Evolutionary conservation across 2,888 invertebrate genomes (phyloP).

Genomic region (Andrena marginata): DNA sequence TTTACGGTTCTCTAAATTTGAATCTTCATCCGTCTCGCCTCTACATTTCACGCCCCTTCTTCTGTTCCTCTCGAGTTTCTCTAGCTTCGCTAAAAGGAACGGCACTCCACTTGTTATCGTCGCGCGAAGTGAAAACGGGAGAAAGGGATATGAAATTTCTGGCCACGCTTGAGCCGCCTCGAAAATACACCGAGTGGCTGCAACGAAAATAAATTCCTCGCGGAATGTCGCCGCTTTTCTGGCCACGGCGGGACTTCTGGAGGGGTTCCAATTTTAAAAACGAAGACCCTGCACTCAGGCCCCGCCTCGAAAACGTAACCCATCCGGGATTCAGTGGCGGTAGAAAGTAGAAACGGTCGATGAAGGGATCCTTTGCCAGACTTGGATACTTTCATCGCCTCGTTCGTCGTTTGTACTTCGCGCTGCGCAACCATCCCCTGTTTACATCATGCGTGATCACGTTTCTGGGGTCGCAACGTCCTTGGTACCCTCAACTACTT

Average conservation of each 20-base stretch:
- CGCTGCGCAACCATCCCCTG: too few relatives aligned
- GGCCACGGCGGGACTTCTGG: conserved; percentile 63
- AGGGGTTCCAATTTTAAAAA: conserved; percentile 74
- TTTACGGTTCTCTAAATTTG: not conserved
- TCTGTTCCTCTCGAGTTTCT: not conserved
- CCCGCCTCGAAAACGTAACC: conserved; percentile 40
- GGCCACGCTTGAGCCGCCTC: conserved; percentile 3
- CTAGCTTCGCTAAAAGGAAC: not conserved
- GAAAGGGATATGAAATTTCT: conserved; percentile 33
- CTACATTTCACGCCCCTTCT: not conserved
- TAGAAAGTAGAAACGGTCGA: conserved; percentile 23
- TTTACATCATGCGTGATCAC: too few relatives aligned
- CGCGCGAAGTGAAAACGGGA: conserved; percentile 28
- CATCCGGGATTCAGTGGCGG: conserved; percentile 41
- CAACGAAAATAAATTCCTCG: conserved; percentile 71
- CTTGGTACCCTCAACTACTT: too few relatives aligned
- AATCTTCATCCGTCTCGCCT: not conserved
- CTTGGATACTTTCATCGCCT: not conserved
- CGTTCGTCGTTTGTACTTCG: not conserved
- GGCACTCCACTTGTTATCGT: conserved; percentile 12
- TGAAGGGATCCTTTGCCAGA: not conserved
- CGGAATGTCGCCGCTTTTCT: conserved; percentile 64
- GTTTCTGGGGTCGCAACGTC: too few relatives aligned
- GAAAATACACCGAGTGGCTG: conserved; percentile 54
- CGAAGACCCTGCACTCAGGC: conserved; percentile 62